phyloP scores from a whole-genome alignment of 2,113 vertebrate species.

The Dunckerocampus dactyliophorus region DNA sequence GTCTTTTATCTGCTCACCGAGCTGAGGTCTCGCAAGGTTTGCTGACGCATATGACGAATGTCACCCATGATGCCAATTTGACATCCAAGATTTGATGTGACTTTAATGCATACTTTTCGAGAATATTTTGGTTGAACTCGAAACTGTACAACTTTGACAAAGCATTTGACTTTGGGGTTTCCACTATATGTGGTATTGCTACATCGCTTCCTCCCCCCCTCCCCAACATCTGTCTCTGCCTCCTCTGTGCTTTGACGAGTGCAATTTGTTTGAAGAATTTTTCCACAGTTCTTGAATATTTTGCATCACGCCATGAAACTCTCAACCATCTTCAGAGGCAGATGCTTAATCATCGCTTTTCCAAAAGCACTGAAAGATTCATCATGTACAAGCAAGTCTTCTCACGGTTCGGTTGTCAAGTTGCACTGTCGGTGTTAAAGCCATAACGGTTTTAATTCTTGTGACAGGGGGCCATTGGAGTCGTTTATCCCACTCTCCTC shows the following conservation, averaged over 20 bases:
- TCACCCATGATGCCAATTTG: too few species aligned
- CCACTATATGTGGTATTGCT: background rate
- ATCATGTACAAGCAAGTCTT: background rate
- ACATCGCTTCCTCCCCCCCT: background rate
- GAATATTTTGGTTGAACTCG: background rate
- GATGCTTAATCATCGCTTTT: slow-evolving; percentile 12
- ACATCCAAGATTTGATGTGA: too few species aligned
- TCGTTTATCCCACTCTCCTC: slow-evolving; percentile 5
- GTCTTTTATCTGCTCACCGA: background rate
- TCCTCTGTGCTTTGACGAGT: background rate
- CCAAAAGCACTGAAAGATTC: slow-evolving; percentile 12
- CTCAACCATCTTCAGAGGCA: background rate
- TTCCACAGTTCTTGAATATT: background rate
- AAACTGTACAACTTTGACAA: background rate
- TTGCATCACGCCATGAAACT: slow-evolving; percentile 1
- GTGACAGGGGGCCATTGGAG: slow-evolving; percentile 5
- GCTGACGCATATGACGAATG: too few species aligned
- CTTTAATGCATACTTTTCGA: too few species aligned
- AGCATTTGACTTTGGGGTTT: background rate
- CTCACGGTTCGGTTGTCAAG: slow-evolving; percentile 6
- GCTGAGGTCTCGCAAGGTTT: background rate
- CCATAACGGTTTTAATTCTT: background rate
- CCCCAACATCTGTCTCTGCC: background rate
- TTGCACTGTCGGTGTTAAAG: slow-evolving; percentile 5
- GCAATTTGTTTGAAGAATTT: background rate